A percentile compares a stretch with the other conserved stretches of the same genome.
Evolutionary conservation across 2,113 vertebrate genomes (phyloP).

Genomic region (Pygoscelis adeliae): DNA sequence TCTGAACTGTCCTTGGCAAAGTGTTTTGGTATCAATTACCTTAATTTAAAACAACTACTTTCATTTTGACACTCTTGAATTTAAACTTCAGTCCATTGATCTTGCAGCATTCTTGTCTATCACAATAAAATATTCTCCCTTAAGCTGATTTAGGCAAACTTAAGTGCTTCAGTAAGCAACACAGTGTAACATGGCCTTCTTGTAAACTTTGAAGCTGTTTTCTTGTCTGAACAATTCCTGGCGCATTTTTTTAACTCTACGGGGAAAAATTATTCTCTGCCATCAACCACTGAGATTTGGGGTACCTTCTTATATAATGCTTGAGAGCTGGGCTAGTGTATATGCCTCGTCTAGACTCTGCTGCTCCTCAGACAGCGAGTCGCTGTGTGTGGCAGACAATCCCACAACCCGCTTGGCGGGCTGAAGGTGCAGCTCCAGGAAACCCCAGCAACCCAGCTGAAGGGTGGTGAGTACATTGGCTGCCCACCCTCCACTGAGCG

Average conservation of each 20-base stretch:
- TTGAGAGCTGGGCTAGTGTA: neutral
- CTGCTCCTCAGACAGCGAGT: neutral
- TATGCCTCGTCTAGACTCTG: neutral
- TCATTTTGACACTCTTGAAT: neutral
- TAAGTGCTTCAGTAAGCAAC: neutral
- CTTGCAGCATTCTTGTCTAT: neutral
- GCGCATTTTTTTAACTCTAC: neutral
- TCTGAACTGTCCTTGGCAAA: neutral
- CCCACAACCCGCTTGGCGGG: rapidly evolving
- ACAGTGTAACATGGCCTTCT: neutral
- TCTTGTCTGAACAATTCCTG: neutral
- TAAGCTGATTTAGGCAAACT: neutral
- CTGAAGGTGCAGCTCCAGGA: neutral
- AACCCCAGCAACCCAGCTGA: neutral
- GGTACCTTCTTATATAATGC: rapidly evolving
- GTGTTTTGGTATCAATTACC: neutral
- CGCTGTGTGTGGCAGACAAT: rapidly evolving
- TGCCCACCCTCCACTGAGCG: neutral
- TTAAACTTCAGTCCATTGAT: neutral
- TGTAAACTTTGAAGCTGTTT: neutral
- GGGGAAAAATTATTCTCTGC: neutral
- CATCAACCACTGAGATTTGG: neutral
- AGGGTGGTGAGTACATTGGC: neutral
- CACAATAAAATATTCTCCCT: neutral
- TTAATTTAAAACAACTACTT: neutral